phyloP scores from a whole-genome alignment of 2,888 invertebrate species.

The Tipula vernalis region DNA sequence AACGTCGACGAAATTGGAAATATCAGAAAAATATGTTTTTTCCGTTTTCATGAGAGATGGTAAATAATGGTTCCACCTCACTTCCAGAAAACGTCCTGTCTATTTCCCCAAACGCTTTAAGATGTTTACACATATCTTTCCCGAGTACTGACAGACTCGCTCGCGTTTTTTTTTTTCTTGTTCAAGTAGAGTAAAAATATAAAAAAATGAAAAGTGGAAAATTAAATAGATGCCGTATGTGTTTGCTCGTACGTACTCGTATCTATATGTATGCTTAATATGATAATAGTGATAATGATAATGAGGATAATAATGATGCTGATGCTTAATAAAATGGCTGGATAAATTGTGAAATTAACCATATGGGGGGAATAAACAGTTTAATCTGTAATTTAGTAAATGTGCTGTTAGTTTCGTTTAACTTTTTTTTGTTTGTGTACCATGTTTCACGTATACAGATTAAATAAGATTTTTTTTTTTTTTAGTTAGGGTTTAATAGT shows the following conservation, averaged over 20 bases:
- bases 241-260: not conserved
- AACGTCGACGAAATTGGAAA: too few relatives aligned
- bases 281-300: slow-evolving; percentile 4
- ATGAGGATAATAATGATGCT: slow-evolving; percentile 4
- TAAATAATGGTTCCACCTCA: too few relatives aligned
- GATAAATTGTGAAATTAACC: not conserved
- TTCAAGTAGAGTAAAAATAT: not conserved
- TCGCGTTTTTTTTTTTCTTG: too few relatives aligned
- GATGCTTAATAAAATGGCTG: slow-evolving; percentile 4
- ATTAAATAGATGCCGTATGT: not conserved
- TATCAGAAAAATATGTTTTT: too few relatives aligned
- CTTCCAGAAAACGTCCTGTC: too few relatives aligned
- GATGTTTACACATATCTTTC: too few relatives aligned
- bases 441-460: not conserved
- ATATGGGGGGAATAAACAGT: not conserved
- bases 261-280: not conserved
- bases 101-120: too few relatives aligned
- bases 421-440: not conserved
- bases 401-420: not conserved
- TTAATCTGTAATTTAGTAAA: slow-evolving; percentile 4
- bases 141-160: too few relatives aligned
- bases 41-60: too few relatives aligned
- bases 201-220: not conserved
- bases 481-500: not conserved
- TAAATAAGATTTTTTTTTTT: not conserved